A percentile compares a stretch with the other conserved stretches of the same genome.
Evolutionary conservation across 2,113 vertebrate species (phyloP).

Genomic region (Myrmecophaga tridactyla): DNA sequence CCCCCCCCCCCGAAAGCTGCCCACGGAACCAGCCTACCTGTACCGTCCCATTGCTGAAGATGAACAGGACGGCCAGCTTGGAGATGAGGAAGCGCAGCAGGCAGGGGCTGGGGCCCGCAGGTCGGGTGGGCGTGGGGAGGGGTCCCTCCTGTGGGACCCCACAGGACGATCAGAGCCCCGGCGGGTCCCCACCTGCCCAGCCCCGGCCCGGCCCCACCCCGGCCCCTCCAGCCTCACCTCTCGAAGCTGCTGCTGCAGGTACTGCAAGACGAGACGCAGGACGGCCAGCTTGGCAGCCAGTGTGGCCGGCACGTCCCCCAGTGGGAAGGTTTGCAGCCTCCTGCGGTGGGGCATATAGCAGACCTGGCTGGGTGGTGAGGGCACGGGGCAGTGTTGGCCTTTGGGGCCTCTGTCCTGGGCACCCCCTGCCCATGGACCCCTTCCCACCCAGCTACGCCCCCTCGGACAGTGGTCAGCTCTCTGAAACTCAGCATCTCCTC

Average conservation of each 20-base stretch:
- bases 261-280: conserved; percentile 86
- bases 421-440: accelerated
- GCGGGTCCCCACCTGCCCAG: too few relatives aligned
- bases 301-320: conserved; percentile 81
- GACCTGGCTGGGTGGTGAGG: conserved; percentile 80
- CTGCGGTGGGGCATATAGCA: conserved; percentile 85
- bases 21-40: conserved; percentile 72
- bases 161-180: background rate
- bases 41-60: conserved; percentile 88
- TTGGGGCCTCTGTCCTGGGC: background rate
- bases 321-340: conserved; percentile 84
- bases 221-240: conserved; percentile 78
- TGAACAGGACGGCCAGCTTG: conserved; percentile 85
- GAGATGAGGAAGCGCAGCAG: conserved; percentile 88
- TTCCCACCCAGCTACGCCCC: background rate
- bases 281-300: conserved; percentile 86
- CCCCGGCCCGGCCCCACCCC: accelerated
- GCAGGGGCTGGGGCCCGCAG: conserved; percentile 56
- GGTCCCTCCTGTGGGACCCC: conserved; percentile 79
- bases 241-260: conserved; percentile 87
- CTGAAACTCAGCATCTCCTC: too few relatives aligned
- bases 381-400: accelerated
- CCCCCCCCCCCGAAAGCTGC: accelerated
- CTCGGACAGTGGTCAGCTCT: too few relatives aligned
- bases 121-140: conserved; percentile 3